A percentile compares a stretch with the other conserved stretches of the same genome.
phyloP scores from a whole-genome alignment of 2,888 invertebrate genomes.

The Luffia ferchaultella region DNA sequence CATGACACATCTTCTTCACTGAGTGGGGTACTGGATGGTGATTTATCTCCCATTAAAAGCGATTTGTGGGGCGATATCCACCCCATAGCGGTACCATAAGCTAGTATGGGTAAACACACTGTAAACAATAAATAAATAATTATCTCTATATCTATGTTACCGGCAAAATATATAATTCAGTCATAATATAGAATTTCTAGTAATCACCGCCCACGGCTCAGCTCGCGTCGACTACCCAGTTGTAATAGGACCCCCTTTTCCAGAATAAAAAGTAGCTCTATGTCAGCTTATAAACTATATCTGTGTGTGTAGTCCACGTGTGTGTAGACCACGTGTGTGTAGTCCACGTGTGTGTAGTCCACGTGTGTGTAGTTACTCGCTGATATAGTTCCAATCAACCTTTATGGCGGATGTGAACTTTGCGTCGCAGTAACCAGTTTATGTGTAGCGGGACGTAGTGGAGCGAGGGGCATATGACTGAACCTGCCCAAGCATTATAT shows the following conservation, averaged over 20 bases:
- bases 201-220: not conserved
- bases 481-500: too few relatives aligned
- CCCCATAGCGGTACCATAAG: conserved; percentile 62
- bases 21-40: conserved; percentile 38
- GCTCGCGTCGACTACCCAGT: not conserved
- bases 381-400: too few relatives aligned
- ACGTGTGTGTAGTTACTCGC: too few relatives aligned
- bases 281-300: not conserved
- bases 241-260: not conserved
- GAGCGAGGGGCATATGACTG: too few relatives aligned
- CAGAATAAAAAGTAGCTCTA: too few relatives aligned
- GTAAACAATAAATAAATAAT: conserved; percentile 20
- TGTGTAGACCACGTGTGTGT: too few relatives aligned
- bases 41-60: conserved; percentile 43
- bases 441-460: too few relatives aligned
- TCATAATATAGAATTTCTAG: not conserved
- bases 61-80: conserved; percentile 66
- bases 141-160: not conserved
- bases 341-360: too few relatives aligned
- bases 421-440: too few relatives aligned
- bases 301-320: not conserved
- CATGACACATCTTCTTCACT: conserved; percentile 58
- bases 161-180: not conserved
- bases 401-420: too few relatives aligned
- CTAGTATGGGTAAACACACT: conserved; percentile 63